Conservation (phyloP, 2,888 invertebrate species). For the Rutpela maculata region DNA sequence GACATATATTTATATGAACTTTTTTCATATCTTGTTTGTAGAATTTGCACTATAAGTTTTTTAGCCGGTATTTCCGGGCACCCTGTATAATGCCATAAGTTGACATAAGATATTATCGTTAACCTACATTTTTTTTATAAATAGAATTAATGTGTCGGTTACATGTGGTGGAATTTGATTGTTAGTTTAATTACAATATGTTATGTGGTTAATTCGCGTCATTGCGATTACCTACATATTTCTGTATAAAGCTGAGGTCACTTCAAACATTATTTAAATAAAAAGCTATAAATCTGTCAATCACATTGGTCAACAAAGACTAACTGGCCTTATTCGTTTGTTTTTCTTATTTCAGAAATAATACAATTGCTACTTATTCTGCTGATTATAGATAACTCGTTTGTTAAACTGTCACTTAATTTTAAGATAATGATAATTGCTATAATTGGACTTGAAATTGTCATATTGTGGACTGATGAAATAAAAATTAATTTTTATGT, state of each 20-base stretch:
- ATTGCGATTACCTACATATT: conserved; percentile 54
- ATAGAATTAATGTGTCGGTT: not conserved
- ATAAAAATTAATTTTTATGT: no score
- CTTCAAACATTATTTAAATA: conserved; percentile 55
- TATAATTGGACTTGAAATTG: not conserved
- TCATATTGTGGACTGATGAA: not conserved
- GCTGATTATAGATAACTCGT: conserved; percentile 14
- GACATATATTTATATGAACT: no score
- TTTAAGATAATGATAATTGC: conserved; percentile 17
- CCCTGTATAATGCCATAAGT: no score
- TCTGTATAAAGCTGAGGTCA: conserved; percentile 53
- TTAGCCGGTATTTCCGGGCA: no score
- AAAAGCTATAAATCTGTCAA: conserved; percentile 59
- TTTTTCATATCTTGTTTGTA: no score
- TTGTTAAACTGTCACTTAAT: conserved; percentile 26
- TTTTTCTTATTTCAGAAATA: conserved; percentile 43
- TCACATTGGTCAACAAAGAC: conserved; percentile 53
- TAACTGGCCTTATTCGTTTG: conserved; percentile 51
- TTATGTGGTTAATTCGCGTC: conserved; percentile 15
- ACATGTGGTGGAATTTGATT: not conserved
- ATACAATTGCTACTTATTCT: conserved; percentile 2
- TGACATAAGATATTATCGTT: not conserved
- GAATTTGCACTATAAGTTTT: no score
- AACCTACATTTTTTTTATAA: conserved; percentile 11
- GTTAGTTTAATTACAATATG: conserved; percentile 25